Conservation (phyloP, 2,888 invertebrate genomes). For the Ctenicera cuprea region DNA sequence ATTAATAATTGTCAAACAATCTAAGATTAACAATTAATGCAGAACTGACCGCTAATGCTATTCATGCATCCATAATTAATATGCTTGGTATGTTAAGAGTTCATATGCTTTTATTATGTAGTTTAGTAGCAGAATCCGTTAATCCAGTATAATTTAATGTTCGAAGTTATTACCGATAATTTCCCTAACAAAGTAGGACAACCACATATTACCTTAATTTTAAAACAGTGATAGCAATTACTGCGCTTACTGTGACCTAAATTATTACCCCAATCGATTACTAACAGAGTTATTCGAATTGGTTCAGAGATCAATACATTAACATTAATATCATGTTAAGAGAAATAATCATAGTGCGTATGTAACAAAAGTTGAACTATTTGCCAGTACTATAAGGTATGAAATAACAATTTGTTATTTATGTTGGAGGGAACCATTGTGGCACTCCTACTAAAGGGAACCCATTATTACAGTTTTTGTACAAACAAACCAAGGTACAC, state of each 20-base stretch:
- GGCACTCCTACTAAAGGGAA: not conserved
- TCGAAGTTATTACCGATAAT: too few species aligned
- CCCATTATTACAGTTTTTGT: not conserved
- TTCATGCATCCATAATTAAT: too few species aligned
- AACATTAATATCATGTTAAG: not conserved
- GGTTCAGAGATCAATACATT: slow-evolving; percentile 5
- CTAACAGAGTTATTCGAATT: not conserved
- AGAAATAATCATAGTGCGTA: too few species aligned
- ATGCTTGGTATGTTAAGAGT: too few species aligned
- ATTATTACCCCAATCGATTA: slow-evolving; percentile 8
- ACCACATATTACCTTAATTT: not conserved
- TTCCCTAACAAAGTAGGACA: not conserved
- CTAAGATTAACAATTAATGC: not conserved
- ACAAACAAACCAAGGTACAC: not conserved
- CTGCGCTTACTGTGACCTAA: not conserved
- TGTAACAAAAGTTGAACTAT: not conserved
- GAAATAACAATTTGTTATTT: not conserved
- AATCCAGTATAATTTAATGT: too few species aligned
- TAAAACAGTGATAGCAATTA: slow-evolving; percentile 1
- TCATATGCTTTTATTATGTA: too few species aligned
- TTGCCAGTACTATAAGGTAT: not conserved
- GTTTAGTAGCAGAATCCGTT: too few species aligned
- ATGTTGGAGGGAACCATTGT: too few species aligned
- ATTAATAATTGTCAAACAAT: slow-evolving; percentile 5
- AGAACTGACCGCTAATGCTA: not conserved